Conservation (phyloP, 2,797 vertebrate genomes). For the Podargus strigoides region DNA sequence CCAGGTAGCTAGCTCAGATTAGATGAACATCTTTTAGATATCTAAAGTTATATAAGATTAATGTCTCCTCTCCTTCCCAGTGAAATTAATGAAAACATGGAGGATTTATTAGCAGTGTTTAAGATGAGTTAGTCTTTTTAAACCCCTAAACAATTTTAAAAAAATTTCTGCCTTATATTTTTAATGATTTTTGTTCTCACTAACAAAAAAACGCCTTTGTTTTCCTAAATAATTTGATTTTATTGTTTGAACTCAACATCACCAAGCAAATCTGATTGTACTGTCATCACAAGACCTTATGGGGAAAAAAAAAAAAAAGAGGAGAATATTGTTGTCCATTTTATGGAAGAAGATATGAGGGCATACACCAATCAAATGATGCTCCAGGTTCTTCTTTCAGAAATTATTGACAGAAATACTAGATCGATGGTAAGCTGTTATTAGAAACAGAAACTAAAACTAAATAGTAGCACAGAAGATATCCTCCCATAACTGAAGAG, state of each 20-base stretch:
- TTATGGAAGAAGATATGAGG: neutral
- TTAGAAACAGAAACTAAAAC: neutral
- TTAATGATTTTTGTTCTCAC: neutral
- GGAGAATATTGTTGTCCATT: neutral
- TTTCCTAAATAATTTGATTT: neutral
- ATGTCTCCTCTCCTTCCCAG: neutral
- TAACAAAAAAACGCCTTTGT: neutral
- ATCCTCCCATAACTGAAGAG: neutral
- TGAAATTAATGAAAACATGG: neutral
- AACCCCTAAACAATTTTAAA: neutral
- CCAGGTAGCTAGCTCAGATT: neutral
- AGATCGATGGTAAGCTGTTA: neutral
- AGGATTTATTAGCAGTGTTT: neutral
- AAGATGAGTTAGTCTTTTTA: neutral
- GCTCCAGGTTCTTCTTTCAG: neutral
- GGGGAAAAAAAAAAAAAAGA: neutral
- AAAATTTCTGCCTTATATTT: neutral
- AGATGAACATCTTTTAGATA: neutral
- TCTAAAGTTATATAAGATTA: neutral
- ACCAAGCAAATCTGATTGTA: neutral
- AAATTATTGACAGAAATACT: neutral
- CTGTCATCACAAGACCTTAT: neutral
- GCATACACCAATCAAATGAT: neutral
- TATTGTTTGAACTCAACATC: neutral
- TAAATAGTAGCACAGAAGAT: neutral